Evolutionary conservation across 2,113 vertebrate genomes (phyloP), one percentile per base, ranked within the genome.

Genomic region (Ranitomeya variabilis): DNA sequence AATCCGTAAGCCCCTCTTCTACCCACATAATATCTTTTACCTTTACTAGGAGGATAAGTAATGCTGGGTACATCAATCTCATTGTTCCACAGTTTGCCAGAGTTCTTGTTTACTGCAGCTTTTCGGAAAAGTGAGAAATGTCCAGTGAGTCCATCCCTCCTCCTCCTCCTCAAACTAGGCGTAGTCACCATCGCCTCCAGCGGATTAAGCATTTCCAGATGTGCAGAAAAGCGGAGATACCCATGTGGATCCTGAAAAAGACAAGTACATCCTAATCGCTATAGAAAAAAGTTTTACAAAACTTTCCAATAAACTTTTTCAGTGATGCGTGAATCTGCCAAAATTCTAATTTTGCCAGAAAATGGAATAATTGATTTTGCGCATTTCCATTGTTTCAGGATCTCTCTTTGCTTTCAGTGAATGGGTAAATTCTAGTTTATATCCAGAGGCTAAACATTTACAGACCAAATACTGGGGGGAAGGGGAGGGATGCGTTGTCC

Each of bases 1-100:
- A 18, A 45, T 74, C 14, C 31, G 37, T 16, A 31, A 45, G 6
- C 16, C 13, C 31, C 26, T 45, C 45, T 6, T 19, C 80, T 60
- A 21, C 45, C 60, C 26, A 21, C 62, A 45, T 18, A 3, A 62
- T 9, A 4, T 62, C 18, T 45, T 26, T 84, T 78, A 78, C 80
- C 81, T 77, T n/a, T 19, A 88, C 54, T 6, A 88, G 55, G 8
- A 84, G 12, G 15, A 84, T 12, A n/a, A 78, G 16, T 14, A 88
- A 59, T 6, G 59, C 57, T 60, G 84, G 80, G n/a, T 67, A 51
- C 11, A 12, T 55, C 18, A 37, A 26, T 1, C 45, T 31, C 80
- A 88, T 88, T 77, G 26, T 67, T 84, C 59, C 87, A 84, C 71
- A 83, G n/a, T 23, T 64, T 37, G 16, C 45, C 37, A 2, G 55